A percentile compares a stretch with the other conserved stretches of the same genome.
phyloP scores from a whole-genome alignment of 2,888 invertebrate genomes.

The Megalurothrips usitatus region DNA sequence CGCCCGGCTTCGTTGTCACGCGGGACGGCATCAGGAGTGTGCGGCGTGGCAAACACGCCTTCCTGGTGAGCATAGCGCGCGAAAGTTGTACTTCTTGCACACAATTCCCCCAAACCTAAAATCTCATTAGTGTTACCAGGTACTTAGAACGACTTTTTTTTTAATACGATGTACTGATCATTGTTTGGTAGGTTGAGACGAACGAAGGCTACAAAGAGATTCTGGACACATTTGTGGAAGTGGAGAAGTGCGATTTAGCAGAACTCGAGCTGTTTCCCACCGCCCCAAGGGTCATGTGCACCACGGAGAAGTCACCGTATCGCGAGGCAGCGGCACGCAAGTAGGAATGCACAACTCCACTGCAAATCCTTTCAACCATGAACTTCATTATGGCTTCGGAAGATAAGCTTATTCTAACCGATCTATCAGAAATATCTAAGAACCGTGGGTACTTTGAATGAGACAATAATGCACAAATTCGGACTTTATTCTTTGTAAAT shows the following conservation, averaged over 20 bases:
- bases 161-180: too few species aligned
- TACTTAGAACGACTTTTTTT: too few species aligned
- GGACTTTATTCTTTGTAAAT: too few species aligned
- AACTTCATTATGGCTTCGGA: too few species aligned
- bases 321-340: conserved; percentile 48
- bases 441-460: too few species aligned
- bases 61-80: conserved; percentile 47
- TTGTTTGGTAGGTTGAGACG: conserved; percentile 60
- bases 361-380: too few species aligned
- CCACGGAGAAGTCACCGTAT: conserved; percentile 55
- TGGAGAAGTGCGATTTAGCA: conserved; percentile 65
- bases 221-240: conserved; percentile 61
- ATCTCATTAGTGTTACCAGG: too few species aligned
- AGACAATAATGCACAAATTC: too few species aligned
- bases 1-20: conserved; percentile 54
- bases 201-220: conserved; percentile 63
- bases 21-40: conserved; percentile 57
- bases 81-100: too few species aligned
- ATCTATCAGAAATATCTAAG: too few species aligned
- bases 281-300: conserved; percentile 54
- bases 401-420: too few species aligned
- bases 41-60: conserved; percentile 55
- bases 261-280: conserved; percentile 60
- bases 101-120: too few species aligned
- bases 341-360: conserved; percentile 34